phyloP scores from a whole-genome alignment of 1,140 invertebrate species.

The Musca domestica region DNA sequence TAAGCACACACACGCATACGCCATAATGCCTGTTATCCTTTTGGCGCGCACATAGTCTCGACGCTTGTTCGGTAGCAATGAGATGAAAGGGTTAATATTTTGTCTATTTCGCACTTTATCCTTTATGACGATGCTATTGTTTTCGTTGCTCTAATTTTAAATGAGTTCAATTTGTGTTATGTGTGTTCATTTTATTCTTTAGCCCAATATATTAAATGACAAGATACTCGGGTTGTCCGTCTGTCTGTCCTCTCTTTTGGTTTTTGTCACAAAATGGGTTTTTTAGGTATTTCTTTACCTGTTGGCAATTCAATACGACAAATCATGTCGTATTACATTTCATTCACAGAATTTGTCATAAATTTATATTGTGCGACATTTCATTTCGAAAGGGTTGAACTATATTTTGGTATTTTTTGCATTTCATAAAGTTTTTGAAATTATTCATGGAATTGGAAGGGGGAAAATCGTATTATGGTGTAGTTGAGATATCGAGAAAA shows the following conservation, averaged over 20 bases:
- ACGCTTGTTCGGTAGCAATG: neutral
- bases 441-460: neutral
- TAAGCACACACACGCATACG: neutral
- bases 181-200: neutral
- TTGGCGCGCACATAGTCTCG: neutral
- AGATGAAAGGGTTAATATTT: neutral
- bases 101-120: neutral
- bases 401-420: too few relatives aligned
- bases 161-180: neutral
- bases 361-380: neutral
- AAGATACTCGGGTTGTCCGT: too few relatives aligned
- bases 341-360: conserved; percentile 23
- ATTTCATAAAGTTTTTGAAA: neutral
- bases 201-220: neutral
- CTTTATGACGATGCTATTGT: neutral
- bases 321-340: conserved; percentile 2
- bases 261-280: conserved; percentile 2
- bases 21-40: conserved; percentile 2
- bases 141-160: conserved; percentile 6
- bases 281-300: neutral
- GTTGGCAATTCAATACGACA: neutral
- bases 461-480: too few relatives aligned
- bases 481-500: too few relatives aligned
- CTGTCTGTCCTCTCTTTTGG: neutral
- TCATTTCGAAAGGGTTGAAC: neutral